A percentile compares a stretch with the other conserved stretches of the same genome.
Evolutionary conservation across 2,113 vertebrate species (phyloP).

Genomic region (Tylochromis polylepis): DNA sequence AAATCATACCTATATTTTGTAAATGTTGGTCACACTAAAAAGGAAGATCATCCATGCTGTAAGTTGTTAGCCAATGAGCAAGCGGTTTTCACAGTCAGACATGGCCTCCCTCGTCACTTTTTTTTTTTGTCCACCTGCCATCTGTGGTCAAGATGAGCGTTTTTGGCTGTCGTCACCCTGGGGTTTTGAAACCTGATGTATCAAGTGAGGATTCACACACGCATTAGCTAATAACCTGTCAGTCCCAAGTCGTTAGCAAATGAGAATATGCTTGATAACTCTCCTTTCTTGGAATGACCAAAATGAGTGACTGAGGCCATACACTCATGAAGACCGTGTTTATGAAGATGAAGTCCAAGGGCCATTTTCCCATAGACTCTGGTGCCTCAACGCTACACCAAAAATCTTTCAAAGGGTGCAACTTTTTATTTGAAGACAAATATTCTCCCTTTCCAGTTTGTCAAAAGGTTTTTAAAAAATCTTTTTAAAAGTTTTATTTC

Average conservation of each 20-base stretch:
- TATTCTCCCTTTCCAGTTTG: background rate
- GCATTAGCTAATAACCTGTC: background rate
- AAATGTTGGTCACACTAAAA: background rate
- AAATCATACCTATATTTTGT: background rate
- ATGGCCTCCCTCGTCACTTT: fast-evolving
- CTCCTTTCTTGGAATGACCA: background rate
- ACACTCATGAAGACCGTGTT: background rate
- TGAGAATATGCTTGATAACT: background rate
- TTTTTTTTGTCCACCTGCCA: background rate
- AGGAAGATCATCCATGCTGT: background rate
- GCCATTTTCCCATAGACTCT: background rate
- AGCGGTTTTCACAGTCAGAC: background rate
- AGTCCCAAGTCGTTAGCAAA: background rate
- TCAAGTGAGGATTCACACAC: background rate
- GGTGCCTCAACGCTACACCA: no score
- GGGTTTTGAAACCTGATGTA: background rate
- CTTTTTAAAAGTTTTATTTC: background rate
- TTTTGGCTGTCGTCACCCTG: background rate
- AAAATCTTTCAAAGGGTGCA: background rate
- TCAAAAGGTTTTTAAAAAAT: background rate
- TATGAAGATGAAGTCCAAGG: background rate
- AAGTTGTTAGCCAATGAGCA: background rate
- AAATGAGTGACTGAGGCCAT: background rate
- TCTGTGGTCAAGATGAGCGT: background rate
- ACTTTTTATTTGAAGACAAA: background rate